Base-by-base conservation (phyloP, 2,888 invertebrate genomes). In the Noctua janthe region DNA sequence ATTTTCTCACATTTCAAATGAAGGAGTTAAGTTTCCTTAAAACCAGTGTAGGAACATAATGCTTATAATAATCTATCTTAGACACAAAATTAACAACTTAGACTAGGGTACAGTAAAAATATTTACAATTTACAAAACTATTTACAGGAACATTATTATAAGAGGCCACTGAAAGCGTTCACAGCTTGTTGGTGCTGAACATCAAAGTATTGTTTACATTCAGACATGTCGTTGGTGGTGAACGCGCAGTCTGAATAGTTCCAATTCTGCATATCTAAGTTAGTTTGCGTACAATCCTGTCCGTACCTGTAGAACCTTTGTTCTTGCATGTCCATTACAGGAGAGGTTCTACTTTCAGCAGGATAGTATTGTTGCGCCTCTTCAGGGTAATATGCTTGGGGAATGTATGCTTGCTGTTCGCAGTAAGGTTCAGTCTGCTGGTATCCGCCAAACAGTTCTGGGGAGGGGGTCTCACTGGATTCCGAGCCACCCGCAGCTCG, bases 401-500 rank as follows among this genome's bases (percentile, higher is more conserved):
- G 93, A 3, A 93, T 89, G 84, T 96, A 96, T 6, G 91, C 78
- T 79, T 96, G 95, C 80, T 95, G 96, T 15, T 97, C 96, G 85
- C 96, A 96, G 83, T 95, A 97, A 1, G 93, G 90, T 54, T 96
- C 96, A 0, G 95, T 91, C 78, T 96, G 96, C 76, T 95, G 96
- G 88, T 96, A 96, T 15, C 94, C 91, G 82, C 95, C 93, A 76
- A 97, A 95, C 47, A 97, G 94, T 89, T 97, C 97, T 0, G 97
- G 97, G 0, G 97, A 97, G 7, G 97, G 96, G 1, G 97, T 95
- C 81, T 97, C 97, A 85, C 97, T 97, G 6, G 96, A 96, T 71
- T 97, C 97, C 0, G 96, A 96, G 15, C 95, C 95, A 23, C 93
- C 94, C 39, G 96, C 93, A 1, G 97, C 94, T 72, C 97, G 95